Conservation (phyloP, 2,888 invertebrate genomes). For the Drosophila kuntzei region DNA sequence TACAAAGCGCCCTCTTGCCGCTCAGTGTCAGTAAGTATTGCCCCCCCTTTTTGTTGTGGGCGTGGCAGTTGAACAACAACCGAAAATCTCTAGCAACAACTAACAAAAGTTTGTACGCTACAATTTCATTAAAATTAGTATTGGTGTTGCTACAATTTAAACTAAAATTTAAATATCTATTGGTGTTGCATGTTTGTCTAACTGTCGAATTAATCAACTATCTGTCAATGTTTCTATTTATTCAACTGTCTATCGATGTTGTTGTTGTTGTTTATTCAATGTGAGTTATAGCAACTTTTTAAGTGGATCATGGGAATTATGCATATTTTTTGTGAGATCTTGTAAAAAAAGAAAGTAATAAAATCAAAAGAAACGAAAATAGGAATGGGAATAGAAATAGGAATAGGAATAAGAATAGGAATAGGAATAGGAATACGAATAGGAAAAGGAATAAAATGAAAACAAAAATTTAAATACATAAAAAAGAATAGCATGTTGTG, state of each 20-base stretch:
- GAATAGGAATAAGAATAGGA: too few relatives aligned
- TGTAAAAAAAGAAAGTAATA: too few relatives aligned
- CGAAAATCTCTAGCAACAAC: conserved; percentile 3
- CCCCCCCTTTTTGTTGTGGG: conserved; percentile 19
- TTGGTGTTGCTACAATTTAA: conserved; percentile 42
- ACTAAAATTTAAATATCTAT: conserved; percentile 15
- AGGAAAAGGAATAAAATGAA: too few relatives aligned
- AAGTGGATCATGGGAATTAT: neutral
- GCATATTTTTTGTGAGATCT: neutral
- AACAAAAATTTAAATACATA: too few relatives aligned
- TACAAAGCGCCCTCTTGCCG: conserved; percentile 85
- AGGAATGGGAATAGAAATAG: too few relatives aligned
- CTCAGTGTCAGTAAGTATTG: conserved; percentile 86
- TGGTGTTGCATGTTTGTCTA: conserved; percentile 56
- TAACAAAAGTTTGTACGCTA: conserved; percentile 52
- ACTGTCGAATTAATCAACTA: conserved; percentile 1
- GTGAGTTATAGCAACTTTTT: neutral
- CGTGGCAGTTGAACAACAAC: conserved; percentile 21
- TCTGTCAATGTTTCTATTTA: conserved; percentile 2
- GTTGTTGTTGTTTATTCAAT: conserved; percentile 25
- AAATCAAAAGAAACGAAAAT: neutral
- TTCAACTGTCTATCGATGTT: conserved; percentile 26
- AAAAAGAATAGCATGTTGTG: too few relatives aligned
- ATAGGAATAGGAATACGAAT: too few relatives aligned
- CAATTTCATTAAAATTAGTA: conserved; percentile 7